Evolutionary conservation across 64 coral and sea anemone species (phyloP).

Genomic region (Stylophora pistillata): DNA sequence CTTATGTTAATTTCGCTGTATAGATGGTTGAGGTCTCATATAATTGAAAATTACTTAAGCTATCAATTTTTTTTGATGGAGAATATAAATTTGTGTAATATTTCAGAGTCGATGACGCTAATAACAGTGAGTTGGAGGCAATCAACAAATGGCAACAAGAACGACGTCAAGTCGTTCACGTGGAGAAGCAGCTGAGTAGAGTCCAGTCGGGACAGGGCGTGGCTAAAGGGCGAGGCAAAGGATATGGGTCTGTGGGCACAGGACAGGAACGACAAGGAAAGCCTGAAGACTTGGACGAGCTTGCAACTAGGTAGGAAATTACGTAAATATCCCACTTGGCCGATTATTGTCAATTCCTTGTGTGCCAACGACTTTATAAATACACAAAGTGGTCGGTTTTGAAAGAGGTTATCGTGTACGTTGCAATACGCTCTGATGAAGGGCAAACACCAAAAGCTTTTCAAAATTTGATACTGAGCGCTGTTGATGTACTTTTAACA

Average conservation of each 20-base stretch:
- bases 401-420: no score
- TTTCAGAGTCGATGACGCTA: slow-evolving; percentile 68
- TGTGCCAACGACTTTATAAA: no score
- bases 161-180: slow-evolving; percentile 61
- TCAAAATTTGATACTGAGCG: no score
- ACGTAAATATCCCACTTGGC: no score
- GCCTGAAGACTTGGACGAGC: slow-evolving; percentile 40
- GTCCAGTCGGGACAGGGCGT: slow-evolving; percentile 52
- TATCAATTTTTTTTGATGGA: neutral
- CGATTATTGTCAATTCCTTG: no score
- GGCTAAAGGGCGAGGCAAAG: slow-evolving; percentile 28
- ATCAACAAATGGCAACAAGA: slow-evolving; percentile 69
- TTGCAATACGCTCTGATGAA: no score
- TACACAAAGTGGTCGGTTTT: no score
- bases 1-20: neutral
- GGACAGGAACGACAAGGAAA: slow-evolving; percentile 31
- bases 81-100: neutral
- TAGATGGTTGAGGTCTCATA: neutral
- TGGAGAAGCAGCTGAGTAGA: slow-evolving; percentile 78
- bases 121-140: slow-evolving; percentile 52
- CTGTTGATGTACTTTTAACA: no score
- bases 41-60: neutral
- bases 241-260: slow-evolving; percentile 16
- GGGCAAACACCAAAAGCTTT: no score
- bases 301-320: slow-evolving; percentile 34